Base-by-base conservation (phyloP, 2,888 invertebrate genomes). In the Phlogophora meticulosa region DNA sequence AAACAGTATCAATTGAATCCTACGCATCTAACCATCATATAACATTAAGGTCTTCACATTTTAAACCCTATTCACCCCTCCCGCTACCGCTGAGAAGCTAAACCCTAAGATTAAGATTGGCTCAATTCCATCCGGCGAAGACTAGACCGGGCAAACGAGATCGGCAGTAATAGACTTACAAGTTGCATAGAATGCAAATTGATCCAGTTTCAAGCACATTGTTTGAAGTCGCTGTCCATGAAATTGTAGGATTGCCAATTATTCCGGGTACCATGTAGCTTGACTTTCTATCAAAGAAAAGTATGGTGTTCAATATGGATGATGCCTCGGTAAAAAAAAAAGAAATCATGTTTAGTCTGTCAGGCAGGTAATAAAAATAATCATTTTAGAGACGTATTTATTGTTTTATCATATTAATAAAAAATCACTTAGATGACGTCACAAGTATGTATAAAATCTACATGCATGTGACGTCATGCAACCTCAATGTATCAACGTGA, bases 81-180 rank as follows among this genome's bases (percentile, higher is more conserved):
- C 57, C 56, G 34, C 61, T 58, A 63, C n/a, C 55, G 70, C 40
- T 55, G 46, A 65, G 49, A 53, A 67, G 69, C 59, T n/a, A 68
- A 76, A 70, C 78, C 68, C 78, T 77, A 70, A 80, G 81, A 85
- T 80, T 82, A 81, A 81, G 83, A 85, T 82, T 84, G 81, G 79
- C 75, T 84, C 73, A 76, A 86, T 85, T 71, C 61, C 62, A 78
- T 77, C 74, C 70, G 60, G 69, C 60, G 75, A 76, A 75, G 74
- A 80, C 75, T 68, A 59, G 52, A 76, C 55, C 10, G 51, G 32
- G 62, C 45, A 64, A 76, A 73, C 65, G 64, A 72, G 64, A 78
- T 75, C 40, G 40, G 7, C 51, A 36, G 38, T 78, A 64, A 78
- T 59, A 20, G 40, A 61, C 48, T 72, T 59, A 66, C 59, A 59